These are phyloP conservation scores for Galaxias olidus DNA, from an alignment of 2,797 vertebrate species.

Conservation along the genomic window DNA sequence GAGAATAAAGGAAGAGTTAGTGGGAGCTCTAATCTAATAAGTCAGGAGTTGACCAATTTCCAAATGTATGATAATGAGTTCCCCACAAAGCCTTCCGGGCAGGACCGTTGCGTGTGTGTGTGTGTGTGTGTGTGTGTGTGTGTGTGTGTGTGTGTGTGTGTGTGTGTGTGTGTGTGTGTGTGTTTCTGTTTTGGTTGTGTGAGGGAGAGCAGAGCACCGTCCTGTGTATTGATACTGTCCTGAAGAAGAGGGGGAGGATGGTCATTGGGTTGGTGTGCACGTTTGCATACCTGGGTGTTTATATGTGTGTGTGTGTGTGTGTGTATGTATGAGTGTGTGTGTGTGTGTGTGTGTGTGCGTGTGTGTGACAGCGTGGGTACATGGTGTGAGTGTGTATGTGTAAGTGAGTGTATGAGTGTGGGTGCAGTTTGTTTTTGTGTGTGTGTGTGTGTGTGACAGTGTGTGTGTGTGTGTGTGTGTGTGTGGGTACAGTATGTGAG, in stretches of 20 bases:
- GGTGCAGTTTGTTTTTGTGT: background rate
- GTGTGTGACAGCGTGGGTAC: background rate
- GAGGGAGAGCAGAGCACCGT: background rate
- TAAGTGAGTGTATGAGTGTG: background rate
- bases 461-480: background rate
- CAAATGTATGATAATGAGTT: constrained; percentile 42
- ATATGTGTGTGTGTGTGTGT: constrained; percentile 1
- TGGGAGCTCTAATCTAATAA: constrained; percentile 30
- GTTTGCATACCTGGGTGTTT: background rate
- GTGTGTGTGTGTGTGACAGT: background rate
- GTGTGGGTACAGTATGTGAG: background rate
- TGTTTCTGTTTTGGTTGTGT: constrained; percentile 12
- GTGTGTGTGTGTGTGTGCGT: constrained; percentile 1
- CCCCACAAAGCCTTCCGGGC: constrained; percentile 33
- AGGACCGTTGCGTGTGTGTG: constrained; percentile 27
- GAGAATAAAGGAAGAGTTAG: background rate
- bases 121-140: constrained; percentile 19
- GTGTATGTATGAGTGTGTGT: background rate
- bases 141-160: constrained; percentile 22
- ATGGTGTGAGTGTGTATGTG: background rate
- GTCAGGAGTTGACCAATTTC: constrained; percentile 36
- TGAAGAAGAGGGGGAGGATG: constrained; percentile 31
- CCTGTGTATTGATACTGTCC: constrained; percentile 24
- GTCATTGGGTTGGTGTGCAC: constrained; percentile 29
- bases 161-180: constrained; percentile 33